Evolutionary conservation across 2,797 vertebrate genomes (phyloP).

Genomic region (Rhinatrema bivittatum): DNA sequence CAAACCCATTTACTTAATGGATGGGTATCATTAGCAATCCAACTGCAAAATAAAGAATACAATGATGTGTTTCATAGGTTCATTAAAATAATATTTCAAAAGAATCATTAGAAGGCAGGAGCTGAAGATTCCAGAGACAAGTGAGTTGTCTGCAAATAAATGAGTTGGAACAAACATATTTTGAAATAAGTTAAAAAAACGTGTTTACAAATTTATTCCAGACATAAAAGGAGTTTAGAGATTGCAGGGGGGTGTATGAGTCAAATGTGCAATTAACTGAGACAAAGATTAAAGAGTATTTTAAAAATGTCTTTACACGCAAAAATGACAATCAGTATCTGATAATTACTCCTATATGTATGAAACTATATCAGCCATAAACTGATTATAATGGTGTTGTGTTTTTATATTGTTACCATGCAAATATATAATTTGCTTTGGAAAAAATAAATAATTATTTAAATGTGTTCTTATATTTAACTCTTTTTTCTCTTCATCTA

Average conservation of each 20-base stretch:
- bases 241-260: constrained; percentile 23
- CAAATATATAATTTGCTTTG: too few species aligned
- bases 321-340: constrained; percentile 11
- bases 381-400: too few species aligned
- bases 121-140: constrained; percentile 67
- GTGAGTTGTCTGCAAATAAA: constrained; percentile 74
- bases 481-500: too few species aligned
- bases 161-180: constrained; percentile 72
- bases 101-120: constrained; percentile 71
- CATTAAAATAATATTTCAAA: constrained; percentile 85
- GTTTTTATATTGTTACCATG: too few species aligned
- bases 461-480: too few species aligned
- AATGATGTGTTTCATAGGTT: constrained; percentile 78
- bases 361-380: too few species aligned
- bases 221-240: constrained; percentile 43
- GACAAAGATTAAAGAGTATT: constrained; percentile 23
- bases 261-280: constrained; percentile 34
- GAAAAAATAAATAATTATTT: too few species aligned
- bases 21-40: constrained; percentile 83
- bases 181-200: constrained; percentile 60
- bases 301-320: constrained; percentile 14
- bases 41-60: constrained; percentile 73
- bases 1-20: constrained; percentile 89
- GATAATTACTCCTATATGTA: constrained; percentile 14
- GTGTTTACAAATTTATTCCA: constrained; percentile 62